Evolutionary conservation across 2,113 vertebrate genomes (phyloP), one percentile per base, ranked within the genome.

Genomic region (Tinamus guttatus): DNA sequence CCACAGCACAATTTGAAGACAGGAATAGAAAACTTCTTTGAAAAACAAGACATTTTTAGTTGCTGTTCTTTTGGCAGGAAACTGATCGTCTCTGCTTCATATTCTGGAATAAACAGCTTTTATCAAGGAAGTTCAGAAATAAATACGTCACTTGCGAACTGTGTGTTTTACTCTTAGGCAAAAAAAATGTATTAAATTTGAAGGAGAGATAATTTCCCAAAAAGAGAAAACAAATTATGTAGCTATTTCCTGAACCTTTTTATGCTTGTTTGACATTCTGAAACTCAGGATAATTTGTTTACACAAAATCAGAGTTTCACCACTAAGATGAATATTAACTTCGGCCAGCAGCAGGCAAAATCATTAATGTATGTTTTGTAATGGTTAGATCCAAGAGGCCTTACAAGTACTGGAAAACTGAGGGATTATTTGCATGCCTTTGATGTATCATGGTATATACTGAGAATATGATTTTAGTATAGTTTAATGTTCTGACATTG

Each of bases 221-320:
- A 87, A 96, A 83, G 82, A 77, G 82, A 58, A 74, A 90, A 94
- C 59, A 94, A 93, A 93, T 95, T 90, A 91, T 88, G 43, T 80
- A 92, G 90, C 36, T 93, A 88, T 94, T 94, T 94, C 80, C 80
- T 86, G 73, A 92, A 68, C 83, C 76, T 85, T 95, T 95, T 94
- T 90, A 92, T 95, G 88, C 64, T 86, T 90, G n/a, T 88, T 87
- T 24, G 5, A 78, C 59, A 63, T 92, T 83, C 49, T 88, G 85
- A 86, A 94, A 92, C 80, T 96, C 85, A 71, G 88, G n/a, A 92
- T 96, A 94, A 95, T 96, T 96, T 94, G 80, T 11, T 86, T 86
- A 73, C 69, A 81, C 68, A 30, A 92, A 95, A 96, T 86, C 85
- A 84, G 79, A 77, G 24, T 94, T 95, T 92, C 59, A 75, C n/a